A percentile compares a stretch with the other conserved stretches of the same genome.
These are phyloP conservation scores for Himantopus leucocephalus DNA, from an alignment of 2,113 vertebrate genomes.

Conservation along the genomic window DNA sequence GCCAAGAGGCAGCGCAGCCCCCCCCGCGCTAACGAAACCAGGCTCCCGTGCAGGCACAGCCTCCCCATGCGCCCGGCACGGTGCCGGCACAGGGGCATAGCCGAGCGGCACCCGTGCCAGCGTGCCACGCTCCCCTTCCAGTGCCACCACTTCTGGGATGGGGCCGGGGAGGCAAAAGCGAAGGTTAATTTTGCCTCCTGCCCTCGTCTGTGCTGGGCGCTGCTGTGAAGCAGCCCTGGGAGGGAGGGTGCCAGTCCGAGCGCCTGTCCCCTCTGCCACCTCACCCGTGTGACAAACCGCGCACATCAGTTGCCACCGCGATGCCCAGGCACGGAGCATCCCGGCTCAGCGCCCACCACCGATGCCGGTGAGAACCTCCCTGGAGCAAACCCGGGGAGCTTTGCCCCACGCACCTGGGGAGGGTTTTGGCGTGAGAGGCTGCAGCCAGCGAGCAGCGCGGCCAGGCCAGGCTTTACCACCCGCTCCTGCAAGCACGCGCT, in stretches of 20 bases:
- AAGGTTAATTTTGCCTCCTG: neutral
- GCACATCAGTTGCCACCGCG: neutral
- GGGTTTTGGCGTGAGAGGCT: neutral
- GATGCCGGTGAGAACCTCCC: accelerated
- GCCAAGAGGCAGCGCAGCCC: neutral
- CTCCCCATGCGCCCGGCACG: neutral
- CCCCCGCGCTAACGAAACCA: accelerated
- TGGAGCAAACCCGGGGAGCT: neutral
- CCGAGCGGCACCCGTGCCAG: neutral
- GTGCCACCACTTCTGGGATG: neutral
- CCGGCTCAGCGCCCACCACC: neutral
- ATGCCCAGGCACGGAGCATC: neutral
- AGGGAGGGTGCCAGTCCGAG: neutral
- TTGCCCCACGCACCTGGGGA: neutral
- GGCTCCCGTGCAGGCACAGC: neutral
- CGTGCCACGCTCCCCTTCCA: neutral
- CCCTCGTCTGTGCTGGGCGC: neutral
- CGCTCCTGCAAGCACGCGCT: accelerated
- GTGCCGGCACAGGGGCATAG: neutral
- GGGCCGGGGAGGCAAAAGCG: neutral
- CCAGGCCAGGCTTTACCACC: neutral
- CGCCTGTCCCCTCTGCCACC: neutral
- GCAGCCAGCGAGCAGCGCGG: neutral
- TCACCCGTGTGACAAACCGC: neutral
- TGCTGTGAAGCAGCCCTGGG: neutral